Base-by-base conservation (phyloP, 1,140 invertebrate genomes). In the Zophobas morio region DNA sequence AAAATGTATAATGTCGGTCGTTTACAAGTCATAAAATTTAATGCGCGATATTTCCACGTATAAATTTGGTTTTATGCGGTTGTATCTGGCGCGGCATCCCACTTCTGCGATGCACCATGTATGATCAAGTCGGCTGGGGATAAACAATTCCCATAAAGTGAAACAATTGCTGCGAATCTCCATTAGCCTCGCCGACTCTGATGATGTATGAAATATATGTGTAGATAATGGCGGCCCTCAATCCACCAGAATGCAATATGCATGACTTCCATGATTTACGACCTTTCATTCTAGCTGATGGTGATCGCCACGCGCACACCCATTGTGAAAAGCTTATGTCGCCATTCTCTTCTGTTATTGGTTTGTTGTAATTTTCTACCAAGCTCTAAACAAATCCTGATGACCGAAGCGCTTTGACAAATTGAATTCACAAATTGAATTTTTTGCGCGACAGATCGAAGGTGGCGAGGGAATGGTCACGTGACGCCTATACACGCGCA, bases 21-120 rank as follows among this genome's bases (percentile, higher is more conserved):
- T 81, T 81, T 79, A 79, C 79, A 81, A 81, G 74, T 81, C 79
- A 81, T 81, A 81, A 81, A 81, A 78, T 77, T 79, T 81, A 81
- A 81, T 78, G 80, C 71, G 72, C 70, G 63, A 79, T 81, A 81
- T 81, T 81, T 81, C 71, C 80, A 79, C 80, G 78, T 77, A 79
- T 79, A 81, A 66, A 66, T 66, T 81, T 77, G 75, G 70, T 78
- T 81, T 81, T 81, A 79, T 75, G 49, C 56, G 70, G 63, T 76
- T 66, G 66, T 60, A 51, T 71, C 60, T 74, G 53, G 60, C 60
- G 60, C 60, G 60, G 2, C 49, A 20, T 36, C 70, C 36, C 57
- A 77, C 70, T 77, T 49, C 49, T 54, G 20, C 56, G 70, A 57
- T 70, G 51, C 49, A 71, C 42, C 51, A 74, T 66, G 75, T 47